These are phyloP conservation scores for Chlorodrepanis virens DNA, from an alignment of 2,113 vertebrate genomes.

Conservation along the genomic window DNA sequence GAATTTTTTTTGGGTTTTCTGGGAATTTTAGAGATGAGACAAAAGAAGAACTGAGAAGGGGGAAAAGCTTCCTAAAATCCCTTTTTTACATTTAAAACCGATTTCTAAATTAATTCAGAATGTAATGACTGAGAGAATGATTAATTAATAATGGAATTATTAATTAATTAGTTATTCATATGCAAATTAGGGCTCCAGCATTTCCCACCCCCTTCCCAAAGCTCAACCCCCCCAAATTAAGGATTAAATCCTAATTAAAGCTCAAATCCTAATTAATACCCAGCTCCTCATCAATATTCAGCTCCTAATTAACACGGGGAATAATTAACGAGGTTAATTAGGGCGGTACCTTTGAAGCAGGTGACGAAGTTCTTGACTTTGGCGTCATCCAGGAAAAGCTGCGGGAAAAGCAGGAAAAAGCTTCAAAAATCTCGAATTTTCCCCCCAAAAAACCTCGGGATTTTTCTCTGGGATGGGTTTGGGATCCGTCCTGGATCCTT, in stretches of 20 bases:
- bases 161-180: background rate
- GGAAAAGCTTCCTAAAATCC: rapidly evolving
- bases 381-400: background rate
- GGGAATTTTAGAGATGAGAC: too few relatives aligned
- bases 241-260: background rate
- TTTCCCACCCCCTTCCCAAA: too few relatives aligned
- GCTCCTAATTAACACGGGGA: background rate
- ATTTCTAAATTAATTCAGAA: background rate
- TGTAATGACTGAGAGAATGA: background rate
- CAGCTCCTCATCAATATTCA: background rate
- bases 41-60: background rate
- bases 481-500: background rate
- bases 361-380: background rate
- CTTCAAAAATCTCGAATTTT: background rate
- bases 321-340: background rate
- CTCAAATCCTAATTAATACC: too few relatives aligned
- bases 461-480: background rate
- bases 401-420: background rate
- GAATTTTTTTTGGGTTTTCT: too few relatives aligned
- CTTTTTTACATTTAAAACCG: too few relatives aligned
- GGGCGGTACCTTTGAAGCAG: background rate
- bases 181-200: background rate
- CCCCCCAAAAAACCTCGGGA: rapidly evolving
- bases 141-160: background rate
- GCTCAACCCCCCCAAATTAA: background rate